Conservation (phyloP, 2,113 vertebrate genomes). For the Ifrita kowaldi region DNA sequence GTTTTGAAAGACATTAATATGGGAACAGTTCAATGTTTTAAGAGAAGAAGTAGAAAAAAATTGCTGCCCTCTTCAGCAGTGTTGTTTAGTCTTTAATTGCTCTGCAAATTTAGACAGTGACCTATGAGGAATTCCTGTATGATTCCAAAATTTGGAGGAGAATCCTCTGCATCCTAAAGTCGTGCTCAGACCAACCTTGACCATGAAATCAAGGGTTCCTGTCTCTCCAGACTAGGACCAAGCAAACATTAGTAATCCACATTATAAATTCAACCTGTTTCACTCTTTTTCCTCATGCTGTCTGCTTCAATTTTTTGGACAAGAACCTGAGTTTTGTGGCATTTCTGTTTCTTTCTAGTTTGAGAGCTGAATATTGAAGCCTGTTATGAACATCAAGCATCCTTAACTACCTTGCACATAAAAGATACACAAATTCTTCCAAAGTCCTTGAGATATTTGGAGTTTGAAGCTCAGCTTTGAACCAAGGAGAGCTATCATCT, state of each 20-base stretch:
- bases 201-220: neutral
- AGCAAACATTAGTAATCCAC: neutral
- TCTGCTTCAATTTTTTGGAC: neutral
- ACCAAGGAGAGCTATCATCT: neutral
- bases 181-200: neutral
- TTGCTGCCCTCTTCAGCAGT: neutral
- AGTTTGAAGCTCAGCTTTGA: conserved; percentile 7
- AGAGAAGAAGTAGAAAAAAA: neutral
- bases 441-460: neutral
- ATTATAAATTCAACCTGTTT: neutral
- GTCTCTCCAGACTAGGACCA: neutral
- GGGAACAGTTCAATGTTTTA: neutral
- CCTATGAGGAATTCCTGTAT: neutral
- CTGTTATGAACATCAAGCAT: neutral
- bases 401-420: neutral
- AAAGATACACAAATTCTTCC: neutral
- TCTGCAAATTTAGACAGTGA: neutral
- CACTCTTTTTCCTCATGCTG: neutral
- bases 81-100: neutral
- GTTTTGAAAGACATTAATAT: neutral
- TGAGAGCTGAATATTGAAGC: neutral
- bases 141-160: neutral
- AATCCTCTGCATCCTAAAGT: neutral
- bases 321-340: neutral
- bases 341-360: neutral